Base-by-base conservation (phyloP, 2,888 invertebrate genomes). In the Hyposoter dolosus region DNA sequence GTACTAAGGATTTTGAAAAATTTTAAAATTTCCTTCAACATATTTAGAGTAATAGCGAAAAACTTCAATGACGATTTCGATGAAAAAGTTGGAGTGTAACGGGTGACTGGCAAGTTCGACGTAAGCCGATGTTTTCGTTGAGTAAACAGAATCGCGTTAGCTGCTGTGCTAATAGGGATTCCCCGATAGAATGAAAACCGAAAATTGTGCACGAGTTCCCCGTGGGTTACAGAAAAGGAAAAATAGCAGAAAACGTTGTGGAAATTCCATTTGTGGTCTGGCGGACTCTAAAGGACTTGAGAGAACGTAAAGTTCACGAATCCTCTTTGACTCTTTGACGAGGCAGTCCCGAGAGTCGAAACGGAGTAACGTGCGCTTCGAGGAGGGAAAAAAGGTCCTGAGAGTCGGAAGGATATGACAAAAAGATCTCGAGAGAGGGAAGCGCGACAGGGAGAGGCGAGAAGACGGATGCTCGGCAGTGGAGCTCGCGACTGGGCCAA, bases 401-500 rank as follows among this genome's bases (percentile, higher is more conserved):
- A 74, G 53, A 35, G 65, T 40, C 56, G 60, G 50, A 72, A 65
- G 35, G 72, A 72, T 47, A 65, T 40, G 40, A 81, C 65, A 81
- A 74, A 81, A 81, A 74, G 72, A 74, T 43, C 63, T 72, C 80
- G 40, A 72, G 50, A 65, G 32, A 47, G 2, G 5, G 15, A 28
- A 60, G 17, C 3, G 47, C 3, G 23, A 53, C 19, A 53, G 19
- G 9, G 32, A 19, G 23, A 35, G n/a, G 75, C 23, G 45, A 45
- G 45, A 45, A 12, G 35, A 53, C 32, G 75, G 32, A 76, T 65
- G 47, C n/a, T n/a, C 50, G 72, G 43, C 65, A 19, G 80, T 50
- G 10, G 65, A 53, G 72, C 23, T 35, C 45, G 65, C 50, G 80
- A 17, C 50, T 45, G 19, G 65, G 65, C 80, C 80, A 81, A 81